Percentiles rank a stretch among this genome's conserved stretches.
Conservation (phyloP, 2,113 vertebrate species). For the Pheucticus melanocephalus region DNA sequence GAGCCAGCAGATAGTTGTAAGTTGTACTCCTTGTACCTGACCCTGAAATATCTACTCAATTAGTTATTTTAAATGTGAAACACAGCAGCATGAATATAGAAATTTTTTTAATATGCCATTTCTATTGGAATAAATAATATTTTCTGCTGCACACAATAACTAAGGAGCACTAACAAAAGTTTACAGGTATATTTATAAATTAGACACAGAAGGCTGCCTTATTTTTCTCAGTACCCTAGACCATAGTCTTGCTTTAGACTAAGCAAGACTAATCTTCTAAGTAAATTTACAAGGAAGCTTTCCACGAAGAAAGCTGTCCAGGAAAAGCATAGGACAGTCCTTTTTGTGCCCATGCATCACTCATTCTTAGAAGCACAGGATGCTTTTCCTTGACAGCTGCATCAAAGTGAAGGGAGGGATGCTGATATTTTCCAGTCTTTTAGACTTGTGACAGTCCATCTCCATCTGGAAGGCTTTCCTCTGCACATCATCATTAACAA, state of each 20-base stretch:
- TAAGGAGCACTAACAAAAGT: neutral
- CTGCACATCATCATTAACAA: neutral
- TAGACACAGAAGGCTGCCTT: neutral
- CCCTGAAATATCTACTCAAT: neutral
- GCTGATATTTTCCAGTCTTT: neutral
- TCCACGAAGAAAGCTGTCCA: neutral
- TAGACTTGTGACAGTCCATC: too few relatives aligned
- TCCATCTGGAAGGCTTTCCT: neutral
- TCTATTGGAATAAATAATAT: neutral
- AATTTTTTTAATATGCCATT: neutral
- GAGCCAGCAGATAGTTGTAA: neutral
- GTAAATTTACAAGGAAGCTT: neutral
- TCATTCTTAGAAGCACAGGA: neutral
- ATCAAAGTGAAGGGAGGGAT: fast-evolving
- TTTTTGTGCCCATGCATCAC: neutral
- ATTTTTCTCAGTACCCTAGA: neutral
- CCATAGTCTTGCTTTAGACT: neutral
- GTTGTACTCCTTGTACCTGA: neutral
- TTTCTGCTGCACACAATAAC: neutral
- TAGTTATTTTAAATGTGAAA: neutral
- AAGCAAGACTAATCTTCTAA: neutral
- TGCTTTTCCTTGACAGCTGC: neutral
- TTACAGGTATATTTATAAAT: neutral
- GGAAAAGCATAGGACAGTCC: neutral
- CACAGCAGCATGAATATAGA: fast-evolving